These are phyloP conservation scores for Julus scanicus DNA, from an alignment of 2,888 invertebrate species.

Conservation along the genomic window DNA sequence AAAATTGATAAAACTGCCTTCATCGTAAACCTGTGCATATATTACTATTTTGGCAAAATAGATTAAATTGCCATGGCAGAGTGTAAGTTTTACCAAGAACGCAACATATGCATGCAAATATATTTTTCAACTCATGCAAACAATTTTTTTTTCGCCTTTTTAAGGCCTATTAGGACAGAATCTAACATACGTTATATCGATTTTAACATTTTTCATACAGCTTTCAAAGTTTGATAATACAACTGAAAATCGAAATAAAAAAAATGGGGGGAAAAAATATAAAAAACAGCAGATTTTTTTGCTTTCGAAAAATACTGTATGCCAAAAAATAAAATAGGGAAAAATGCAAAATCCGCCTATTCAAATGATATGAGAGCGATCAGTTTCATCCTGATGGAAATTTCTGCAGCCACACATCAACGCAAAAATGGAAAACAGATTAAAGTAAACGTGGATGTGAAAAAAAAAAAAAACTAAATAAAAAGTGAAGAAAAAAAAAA, in stretches of 20 bases:
- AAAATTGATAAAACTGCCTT: neutral
- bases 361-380: neutral
- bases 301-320: neutral
- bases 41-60: neutral
- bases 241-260: neutral
- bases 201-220: conserved; percentile 28
- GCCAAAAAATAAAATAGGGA: conserved; percentile 1
- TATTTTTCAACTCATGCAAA: neutral
- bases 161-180: conserved; percentile 15
- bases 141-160: neutral
- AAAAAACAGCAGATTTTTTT: neutral
- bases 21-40: too few species aligned
- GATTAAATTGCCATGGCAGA: neutral
- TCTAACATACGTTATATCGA: conserved; percentile 33
- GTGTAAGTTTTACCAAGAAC: neutral
- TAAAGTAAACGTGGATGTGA: neutral
- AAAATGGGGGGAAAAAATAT: neutral
- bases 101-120: neutral
- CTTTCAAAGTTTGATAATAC: conserved; percentile 21
- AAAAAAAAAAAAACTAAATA: conserved; percentile 42
- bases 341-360: neutral
- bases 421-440: conserved; percentile 28
- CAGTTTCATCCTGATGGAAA: conserved; percentile 7
- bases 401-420: neutral
- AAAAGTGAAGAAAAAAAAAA: conserved; percentile 1